Conservation (phyloP, 1,140 invertebrate species). For the Nomia melanderi region DNA sequence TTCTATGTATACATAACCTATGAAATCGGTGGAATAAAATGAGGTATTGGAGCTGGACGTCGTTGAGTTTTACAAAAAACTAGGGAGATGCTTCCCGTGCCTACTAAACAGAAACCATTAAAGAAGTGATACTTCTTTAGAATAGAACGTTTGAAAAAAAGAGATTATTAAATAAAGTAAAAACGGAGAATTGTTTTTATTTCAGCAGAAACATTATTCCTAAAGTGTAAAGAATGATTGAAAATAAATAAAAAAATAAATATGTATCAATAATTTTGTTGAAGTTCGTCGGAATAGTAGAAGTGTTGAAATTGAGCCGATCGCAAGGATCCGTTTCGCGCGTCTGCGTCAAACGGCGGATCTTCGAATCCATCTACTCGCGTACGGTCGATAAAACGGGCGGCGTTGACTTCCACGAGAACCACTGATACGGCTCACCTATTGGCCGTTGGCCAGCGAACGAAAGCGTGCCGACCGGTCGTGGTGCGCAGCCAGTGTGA, state of each 20-base stretch:
- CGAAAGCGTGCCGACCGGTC: slow-evolving; percentile 63
- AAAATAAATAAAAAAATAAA: too few species aligned
- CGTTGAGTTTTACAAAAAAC: too few species aligned
- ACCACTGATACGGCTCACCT: slow-evolving; percentile 45
- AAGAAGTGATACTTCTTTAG: too few species aligned
- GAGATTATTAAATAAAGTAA: too few species aligned
- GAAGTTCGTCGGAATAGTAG: too few species aligned
- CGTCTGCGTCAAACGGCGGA: slow-evolving; percentile 45
- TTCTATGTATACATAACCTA: not conserved
- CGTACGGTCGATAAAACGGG: slow-evolving; percentile 68
- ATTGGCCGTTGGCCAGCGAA: slow-evolving; percentile 66
- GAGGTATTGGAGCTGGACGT: slow-evolving; percentile 22
- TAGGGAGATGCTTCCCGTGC: too few species aligned
- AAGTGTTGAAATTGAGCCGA: slow-evolving; percentile 16
- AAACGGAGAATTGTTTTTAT: too few species aligned
- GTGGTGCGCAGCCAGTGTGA: slow-evolving; percentile 54
- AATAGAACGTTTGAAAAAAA: too few species aligned
- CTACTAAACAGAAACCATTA: too few species aligned
- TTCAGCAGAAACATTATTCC: too few species aligned
- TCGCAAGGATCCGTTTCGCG: slow-evolving; percentile 34
- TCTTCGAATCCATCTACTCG: slow-evolving; percentile 60
- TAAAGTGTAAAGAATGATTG: too few species aligned
- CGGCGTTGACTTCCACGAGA: slow-evolving; percentile 62
- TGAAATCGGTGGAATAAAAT: slow-evolving; percentile 6
- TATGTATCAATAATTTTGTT: too few species aligned